Evolutionary conservation across 2,113 vertebrate genomes (phyloP), one percentile per base, ranked within the genome.

Genomic region (Halcyon malimbica): DNA sequence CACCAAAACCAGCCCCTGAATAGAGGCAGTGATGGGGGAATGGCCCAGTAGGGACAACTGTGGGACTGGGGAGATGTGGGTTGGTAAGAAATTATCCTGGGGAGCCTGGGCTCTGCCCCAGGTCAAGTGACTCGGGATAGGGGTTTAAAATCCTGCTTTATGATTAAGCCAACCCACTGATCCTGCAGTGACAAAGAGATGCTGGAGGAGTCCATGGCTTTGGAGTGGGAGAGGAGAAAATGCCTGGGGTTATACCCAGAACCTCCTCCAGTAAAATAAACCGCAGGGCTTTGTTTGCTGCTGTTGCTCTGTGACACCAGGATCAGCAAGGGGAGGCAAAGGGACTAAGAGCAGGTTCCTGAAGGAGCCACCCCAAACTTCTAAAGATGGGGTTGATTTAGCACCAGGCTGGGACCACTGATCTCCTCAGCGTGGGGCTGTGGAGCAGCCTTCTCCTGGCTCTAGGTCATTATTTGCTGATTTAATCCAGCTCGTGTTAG

Each of bases 21-120:
- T 16, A 16, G 42, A 6, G 1, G 24, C 31, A 37, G 28, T 0
- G 1, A 5, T 4, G 25, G 8, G 25, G 62, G 13, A 50, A 37
- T 31, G 1, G 31, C 16, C 24, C 20, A 59, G 33, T 8, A 23
- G 81, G 64, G 41, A 42, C 24, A 74, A 16, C 2, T 25, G 78
- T 39, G 33, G 29, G 4, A 25, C 2, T 33, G 26, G 69, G 62
- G 41, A 69, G 88, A 21, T 23, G 19, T 3, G 56, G 24, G 26
- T 69, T n/a, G 50, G 21, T 33, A 16, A 59, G 42, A 23, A 84
- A 64, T 33, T 6, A 2, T 9, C 7, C 35, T 9, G 21, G 8
- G 35, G 73, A 79, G 17, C 13, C 21, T 13, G 18, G 23, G 17
- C 13, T 71, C 73, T 90, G 3, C 42, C 35, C 10, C 13, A 11